Base-by-base conservation (phyloP, 2,888 invertebrate species). In the Cerceris rybyensis region DNA sequence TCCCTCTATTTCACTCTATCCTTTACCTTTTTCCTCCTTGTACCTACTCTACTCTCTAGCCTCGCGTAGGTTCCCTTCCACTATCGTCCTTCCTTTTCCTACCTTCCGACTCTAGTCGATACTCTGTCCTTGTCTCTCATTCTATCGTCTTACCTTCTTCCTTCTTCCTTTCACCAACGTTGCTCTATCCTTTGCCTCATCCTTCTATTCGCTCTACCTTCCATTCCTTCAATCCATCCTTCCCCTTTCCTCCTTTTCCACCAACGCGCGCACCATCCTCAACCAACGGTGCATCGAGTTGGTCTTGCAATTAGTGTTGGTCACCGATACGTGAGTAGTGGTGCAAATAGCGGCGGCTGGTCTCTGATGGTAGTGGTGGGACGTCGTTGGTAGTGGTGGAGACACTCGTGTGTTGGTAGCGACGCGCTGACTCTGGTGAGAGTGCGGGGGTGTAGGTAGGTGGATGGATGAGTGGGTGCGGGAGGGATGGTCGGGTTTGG, bases 291-390 rank as follows among this genome's bases (percentile, higher is more conserved):
- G 65, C 57, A 65, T 58, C 68, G 65, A 61, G 66, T 50, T 65
- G 42, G 9, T 69, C 61, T 64, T 49, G 65, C 75, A 75, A 78
- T 78, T 75, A 78, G 75, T 70, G 78, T 78, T 78, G 75, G 71
- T 73, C 66, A 61, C 61, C 52, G 66, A 71, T 61, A 13, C 63
- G 72, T 17, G 64, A n/a, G 55, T 17, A 63, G 46, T 43, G 69
- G n/a, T 52, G 9, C 14, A 58, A 8, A 67, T 39, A 41, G 9
- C 61, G 42, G 13, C 13, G 41, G 54, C 28, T 17, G 60, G 42
- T 43, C 28, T 28, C 2, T 4, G 13, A 28, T 64, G 50, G 11
- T 8, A 2, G 68, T 69, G 59, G 55, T 13, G 57, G 68, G 61
- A 64, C 4, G 57, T 54, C 9, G 65, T 41, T 70, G 28, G 4